phyloP scores from a whole-genome alignment of 2,888 invertebrate species.

The Branchellion lobata region DNA sequence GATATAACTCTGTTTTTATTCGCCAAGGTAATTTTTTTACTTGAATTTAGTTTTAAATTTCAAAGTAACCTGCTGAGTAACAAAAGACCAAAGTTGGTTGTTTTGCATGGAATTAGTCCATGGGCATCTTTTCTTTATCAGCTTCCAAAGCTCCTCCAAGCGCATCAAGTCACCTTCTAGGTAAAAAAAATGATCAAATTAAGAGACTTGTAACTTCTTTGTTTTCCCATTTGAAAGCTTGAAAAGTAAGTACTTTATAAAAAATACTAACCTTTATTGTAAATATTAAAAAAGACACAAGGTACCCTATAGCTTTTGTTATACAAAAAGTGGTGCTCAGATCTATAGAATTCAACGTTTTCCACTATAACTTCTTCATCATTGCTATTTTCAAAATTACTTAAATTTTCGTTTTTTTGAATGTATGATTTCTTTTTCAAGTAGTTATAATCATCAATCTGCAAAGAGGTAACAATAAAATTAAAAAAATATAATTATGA shows the following conservation, averaged over 20 bases:
- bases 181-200: background rate
- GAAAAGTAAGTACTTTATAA: too few species aligned
- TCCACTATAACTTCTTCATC: background rate
- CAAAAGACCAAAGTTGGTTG: slow-evolving; percentile 54
- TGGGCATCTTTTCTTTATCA: background rate
- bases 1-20: background rate
- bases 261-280: background rate
- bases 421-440: background rate
- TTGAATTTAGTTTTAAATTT: slow-evolving; percentile 29
- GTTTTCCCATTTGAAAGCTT: background rate
- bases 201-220: background rate
- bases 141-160: slow-evolving; percentile 38
- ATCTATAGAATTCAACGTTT: background rate
- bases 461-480: background rate
- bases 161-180: slow-evolving; percentile 33
- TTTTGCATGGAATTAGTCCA: background rate
- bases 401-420: background rate
- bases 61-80: slow-evolving; percentile 60
- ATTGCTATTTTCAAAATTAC: background rate
- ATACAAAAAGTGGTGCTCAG: slow-evolving; percentile 62
- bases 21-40: background rate
- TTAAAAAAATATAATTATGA: background rate
- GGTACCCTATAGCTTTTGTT: slow-evolving; percentile 62
- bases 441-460: background rate
- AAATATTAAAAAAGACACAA: slow-evolving; percentile 61